phyloP scores from a whole-genome alignment of 2,797 vertebrate species.

The Pangasius krempfi region DNA sequence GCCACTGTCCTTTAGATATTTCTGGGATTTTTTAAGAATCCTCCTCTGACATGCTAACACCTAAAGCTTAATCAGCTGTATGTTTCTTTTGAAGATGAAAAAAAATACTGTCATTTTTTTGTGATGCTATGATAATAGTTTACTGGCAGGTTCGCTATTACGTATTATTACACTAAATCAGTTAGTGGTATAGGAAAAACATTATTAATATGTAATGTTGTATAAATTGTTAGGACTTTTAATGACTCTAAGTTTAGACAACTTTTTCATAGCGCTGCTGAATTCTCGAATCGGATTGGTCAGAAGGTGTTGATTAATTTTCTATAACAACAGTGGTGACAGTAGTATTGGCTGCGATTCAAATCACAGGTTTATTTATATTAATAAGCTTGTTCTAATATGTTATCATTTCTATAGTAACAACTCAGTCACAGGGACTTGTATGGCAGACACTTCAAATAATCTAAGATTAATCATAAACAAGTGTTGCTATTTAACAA shows the following conservation, averaged over 20 bases:
- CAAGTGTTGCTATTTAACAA: background rate
- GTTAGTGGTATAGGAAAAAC: background rate
- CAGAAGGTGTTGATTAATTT: background rate
- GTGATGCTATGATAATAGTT: background rate
- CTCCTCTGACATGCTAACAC: slow-evolving; percentile 21
- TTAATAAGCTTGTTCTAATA: background rate
- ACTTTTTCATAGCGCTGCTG: background rate
- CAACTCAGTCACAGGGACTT: background rate
- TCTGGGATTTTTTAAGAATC: slow-evolving; percentile 28
- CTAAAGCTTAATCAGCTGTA: slow-evolving; percentile 33
- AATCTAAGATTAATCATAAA: background rate
- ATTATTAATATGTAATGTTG: background rate
- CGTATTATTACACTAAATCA: background rate
- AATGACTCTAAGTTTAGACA: background rate
- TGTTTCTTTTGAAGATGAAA: background rate
- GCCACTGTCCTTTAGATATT: slow-evolving; percentile 17
- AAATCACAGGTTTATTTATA: background rate
- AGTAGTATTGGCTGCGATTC: background rate
- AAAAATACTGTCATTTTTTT: background rate
- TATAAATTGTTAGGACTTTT: background rate
- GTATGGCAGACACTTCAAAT: background rate
- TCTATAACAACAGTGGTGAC: background rate
- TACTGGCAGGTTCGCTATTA: background rate
- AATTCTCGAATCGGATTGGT: background rate
- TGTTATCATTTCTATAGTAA: background rate